Evolutionary conservation across 2,113 vertebrate species (phyloP), one percentile per base, ranked within the genome.

Genomic region (Narcine bancroftii): DNA sequence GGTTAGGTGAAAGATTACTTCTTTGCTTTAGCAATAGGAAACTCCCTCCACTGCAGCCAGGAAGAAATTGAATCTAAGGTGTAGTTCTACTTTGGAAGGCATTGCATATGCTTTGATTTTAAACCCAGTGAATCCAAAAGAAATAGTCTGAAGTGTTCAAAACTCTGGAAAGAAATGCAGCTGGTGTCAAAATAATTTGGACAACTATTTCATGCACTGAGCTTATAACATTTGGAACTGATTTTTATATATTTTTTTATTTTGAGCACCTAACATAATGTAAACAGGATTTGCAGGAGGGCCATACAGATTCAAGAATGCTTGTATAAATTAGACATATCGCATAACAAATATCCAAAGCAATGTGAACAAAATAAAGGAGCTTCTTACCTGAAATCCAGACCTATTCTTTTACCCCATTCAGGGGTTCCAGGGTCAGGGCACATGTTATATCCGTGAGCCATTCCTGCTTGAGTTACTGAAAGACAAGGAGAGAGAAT

Each of bases 381-480:
- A 36, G 81, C 11, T 42, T 92, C 96, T 97, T 97, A 99, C 99
- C 99, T 97, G 96, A 99, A 99, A 94, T 99, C 98, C 42, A 97
- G 97, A 94, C 99, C 99, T 97, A 99, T 99, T 95, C 98, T 97
- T 97, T 99, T 99, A 93, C 99, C 99, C 94, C 97, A 96, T 95
- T 99, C 98, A 4, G 99, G 99, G 95, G 98, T 97, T 94, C 98
- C 99, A 79, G 99, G 99, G 94, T 99, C 98, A 94, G 98, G 98
- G 96, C 99, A 99, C 97, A 99, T 98, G 97, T 99, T 98, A 96
- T 98, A 98, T 94, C 98, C 98, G 96, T 99, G 99, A 92, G 97
- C 98, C 92, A 99, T 98, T 93, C 98, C 99, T 97, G 99, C 99
- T 96, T 99, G 98, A 94, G 98, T 99, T 97, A 99, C 99, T 99